Conservation (phyloP, 1,140 invertebrate species). For the Zaprionus gabonicus region DNA sequence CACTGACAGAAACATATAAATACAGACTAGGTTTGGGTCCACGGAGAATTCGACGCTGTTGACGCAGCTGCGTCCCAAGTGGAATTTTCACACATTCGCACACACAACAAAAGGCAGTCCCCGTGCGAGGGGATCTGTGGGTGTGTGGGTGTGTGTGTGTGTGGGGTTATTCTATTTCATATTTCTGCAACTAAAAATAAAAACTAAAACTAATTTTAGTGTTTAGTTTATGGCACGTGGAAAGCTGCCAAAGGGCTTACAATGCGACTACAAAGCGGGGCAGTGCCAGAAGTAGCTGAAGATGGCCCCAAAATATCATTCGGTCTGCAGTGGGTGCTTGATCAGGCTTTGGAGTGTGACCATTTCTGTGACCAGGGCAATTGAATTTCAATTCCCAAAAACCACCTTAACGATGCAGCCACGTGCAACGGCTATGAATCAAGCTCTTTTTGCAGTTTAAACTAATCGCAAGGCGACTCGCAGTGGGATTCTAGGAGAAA, state of each 20-base stretch:
- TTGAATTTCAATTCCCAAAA: background rate
- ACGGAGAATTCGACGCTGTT: constrained; percentile 30
- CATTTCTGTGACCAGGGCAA: background rate
- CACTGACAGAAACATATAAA: constrained; percentile 3
- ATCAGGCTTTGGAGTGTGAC: constrained; percentile 5
- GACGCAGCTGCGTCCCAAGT: constrained; percentile 54
- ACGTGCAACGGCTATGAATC: background rate
- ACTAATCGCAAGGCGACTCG: background rate
- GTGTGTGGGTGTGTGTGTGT: background rate
- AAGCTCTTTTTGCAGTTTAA: background rate
- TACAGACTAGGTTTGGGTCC: constrained; percentile 7
- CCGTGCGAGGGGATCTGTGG: background rate
- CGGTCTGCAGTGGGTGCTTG: background rate
- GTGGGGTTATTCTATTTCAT: constrained; percentile 2
- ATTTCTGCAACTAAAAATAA: constrained; percentile 8
- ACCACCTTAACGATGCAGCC: background rate
- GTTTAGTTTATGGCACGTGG: constrained; percentile 6
- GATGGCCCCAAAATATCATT: background rate
- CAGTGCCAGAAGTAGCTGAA: background rate
- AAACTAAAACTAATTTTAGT: constrained; percentile 3
- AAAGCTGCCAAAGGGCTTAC: constrained; percentile 2
- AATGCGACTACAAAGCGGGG: background rate
- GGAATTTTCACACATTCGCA: constrained; percentile 54
- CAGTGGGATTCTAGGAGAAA: background rate
- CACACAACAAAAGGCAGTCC: constrained; percentile 16